phyloP scores from a whole-genome alignment of 1,140 invertebrate species.

The Aphis gossypii region DNA sequence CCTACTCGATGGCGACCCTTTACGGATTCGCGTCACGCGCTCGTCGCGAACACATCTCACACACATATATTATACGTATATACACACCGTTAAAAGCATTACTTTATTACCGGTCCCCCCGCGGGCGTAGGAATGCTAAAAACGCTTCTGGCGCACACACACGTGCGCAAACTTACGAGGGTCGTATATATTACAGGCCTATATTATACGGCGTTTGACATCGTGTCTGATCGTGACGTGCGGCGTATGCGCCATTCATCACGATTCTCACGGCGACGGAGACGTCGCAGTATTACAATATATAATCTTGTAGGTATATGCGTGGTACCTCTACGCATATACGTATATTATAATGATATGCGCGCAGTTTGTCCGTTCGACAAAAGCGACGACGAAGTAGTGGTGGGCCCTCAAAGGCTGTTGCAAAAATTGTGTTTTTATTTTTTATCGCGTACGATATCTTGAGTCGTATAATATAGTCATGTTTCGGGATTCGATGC shows the following conservation, averaged over 20 bases:
- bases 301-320: background rate
- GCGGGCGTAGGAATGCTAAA: background rate
- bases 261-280: background rate
- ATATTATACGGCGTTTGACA: background rate
- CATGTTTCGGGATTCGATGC: too few species aligned
- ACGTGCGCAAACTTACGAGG: background rate
- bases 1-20: background rate
- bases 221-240: background rate
- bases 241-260: slow-evolving; percentile 4
- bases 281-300: background rate
- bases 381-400: too few species aligned
- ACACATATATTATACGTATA: too few species aligned
- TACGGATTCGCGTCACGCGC: slow-evolving; percentile 28
- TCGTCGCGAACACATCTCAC: background rate
- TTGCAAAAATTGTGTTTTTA: too few species aligned
- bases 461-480: too few species aligned
- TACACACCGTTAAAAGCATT: slow-evolving; percentile 29
- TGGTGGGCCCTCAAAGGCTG: too few species aligned
- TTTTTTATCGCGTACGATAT: too few species aligned
- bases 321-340: too few species aligned
- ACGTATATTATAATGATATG: background rate
- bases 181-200: background rate
- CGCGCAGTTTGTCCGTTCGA: too few species aligned
- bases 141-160: background rate
- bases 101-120: background rate